Percentiles rank a stretch among this genome's conserved stretches.
Evolutionary conservation across 92 coral and sea anemone species (phyloP).

Genomic region (Porites lobata): DNA sequence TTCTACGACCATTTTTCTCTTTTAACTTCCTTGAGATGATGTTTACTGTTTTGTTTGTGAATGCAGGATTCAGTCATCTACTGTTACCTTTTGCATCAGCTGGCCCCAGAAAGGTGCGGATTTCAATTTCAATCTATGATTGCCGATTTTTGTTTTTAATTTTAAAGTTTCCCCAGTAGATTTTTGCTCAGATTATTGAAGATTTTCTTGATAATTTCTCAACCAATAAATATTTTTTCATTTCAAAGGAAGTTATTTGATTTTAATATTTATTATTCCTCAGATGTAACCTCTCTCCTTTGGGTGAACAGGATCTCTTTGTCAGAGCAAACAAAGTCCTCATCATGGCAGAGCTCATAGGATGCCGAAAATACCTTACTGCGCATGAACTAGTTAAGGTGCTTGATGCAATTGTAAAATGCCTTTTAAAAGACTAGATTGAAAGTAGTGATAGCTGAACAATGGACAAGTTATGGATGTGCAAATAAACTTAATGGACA

Average conservation of each 20-base stretch:
- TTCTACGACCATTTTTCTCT: no score
- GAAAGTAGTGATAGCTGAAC: no score
- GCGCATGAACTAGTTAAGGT: constrained; percentile 58
- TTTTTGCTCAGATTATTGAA: neutral
- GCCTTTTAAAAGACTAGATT: no score
- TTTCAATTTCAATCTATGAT: neutral
- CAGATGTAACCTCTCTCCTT: constrained; percentile 42
- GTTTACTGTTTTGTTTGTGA: neutral
- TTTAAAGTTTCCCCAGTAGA: neutral
- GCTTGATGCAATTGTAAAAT: neutral
- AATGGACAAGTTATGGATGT: no score
- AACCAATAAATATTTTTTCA: neutral
- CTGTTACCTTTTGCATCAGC: constrained; percentile 29
- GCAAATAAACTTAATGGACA: no score
- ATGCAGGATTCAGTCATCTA: constrained; percentile 48
- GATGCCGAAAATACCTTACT: constrained; percentile 37
- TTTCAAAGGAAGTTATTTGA: no score
- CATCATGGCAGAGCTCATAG: constrained; percentile 18
- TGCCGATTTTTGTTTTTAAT: neutral
- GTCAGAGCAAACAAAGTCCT: constrained; percentile 45
- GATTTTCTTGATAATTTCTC: neutral
- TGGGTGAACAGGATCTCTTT: constrained; percentile 46
- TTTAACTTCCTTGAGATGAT: neutral
- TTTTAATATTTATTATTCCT: no score
- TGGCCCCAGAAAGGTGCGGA: constrained; percentile 40